Evolutionary conservation across 2,113 vertebrate species (phyloP).

Genomic region (Cisticola juncidis): DNA sequence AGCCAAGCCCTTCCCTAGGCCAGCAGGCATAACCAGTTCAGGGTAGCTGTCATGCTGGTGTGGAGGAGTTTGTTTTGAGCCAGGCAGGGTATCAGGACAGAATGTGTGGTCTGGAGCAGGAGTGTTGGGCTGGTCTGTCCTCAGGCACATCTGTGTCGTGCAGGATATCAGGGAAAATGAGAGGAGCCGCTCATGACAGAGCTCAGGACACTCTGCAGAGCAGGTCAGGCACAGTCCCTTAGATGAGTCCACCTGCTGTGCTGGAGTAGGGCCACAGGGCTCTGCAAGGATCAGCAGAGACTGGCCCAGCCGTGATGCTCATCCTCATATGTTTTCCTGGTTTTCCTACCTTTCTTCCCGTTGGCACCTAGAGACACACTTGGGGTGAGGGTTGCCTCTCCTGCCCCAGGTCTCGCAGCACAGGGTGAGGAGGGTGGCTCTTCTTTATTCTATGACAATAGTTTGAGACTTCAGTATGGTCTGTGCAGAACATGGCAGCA

Average conservation of each 20-base stretch:
- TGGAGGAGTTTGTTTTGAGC: background rate
- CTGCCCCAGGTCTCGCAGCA: background rate
- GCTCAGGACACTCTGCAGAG: background rate
- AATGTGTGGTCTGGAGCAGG: rapidly evolving
- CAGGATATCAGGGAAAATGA: background rate
- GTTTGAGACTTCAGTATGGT: background rate
- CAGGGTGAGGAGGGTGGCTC: background rate
- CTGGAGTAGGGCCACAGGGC: background rate
- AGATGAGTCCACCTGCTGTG: background rate
- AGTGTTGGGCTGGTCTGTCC: background rate
- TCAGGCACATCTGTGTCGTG: background rate
- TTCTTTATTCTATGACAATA: background rate
- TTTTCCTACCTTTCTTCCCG: background rate
- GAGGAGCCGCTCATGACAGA: rapidly evolving
- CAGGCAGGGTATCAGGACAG: background rate
- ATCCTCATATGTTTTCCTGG: rapidly evolving
- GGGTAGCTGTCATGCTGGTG: rapidly evolving
- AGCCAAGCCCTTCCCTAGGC: background rate
- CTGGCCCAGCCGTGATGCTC: background rate
- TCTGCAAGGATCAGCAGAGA: background rate
- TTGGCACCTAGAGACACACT: background rate
- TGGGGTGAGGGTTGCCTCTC: background rate
- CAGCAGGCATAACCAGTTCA: rapidly evolving
- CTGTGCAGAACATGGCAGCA: background rate
- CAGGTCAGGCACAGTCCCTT: background rate